phyloP scores from a whole-genome alignment of 2,797 vertebrate species.

The Periophthalmus magnuspinnatus region DNA sequence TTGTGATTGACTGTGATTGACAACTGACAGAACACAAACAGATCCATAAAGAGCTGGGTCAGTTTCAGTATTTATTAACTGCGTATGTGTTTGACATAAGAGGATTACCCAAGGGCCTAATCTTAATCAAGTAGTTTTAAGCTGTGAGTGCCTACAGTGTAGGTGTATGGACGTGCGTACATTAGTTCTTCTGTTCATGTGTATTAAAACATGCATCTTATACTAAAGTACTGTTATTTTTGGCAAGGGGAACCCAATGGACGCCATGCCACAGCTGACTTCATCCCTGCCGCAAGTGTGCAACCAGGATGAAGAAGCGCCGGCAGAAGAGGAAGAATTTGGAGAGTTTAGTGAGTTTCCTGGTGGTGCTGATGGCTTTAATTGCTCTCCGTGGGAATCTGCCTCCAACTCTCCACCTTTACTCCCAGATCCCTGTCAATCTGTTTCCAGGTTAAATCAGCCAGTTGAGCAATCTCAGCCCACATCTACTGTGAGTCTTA shows the following conservation, averaged over 20 bases:
- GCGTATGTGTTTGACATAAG: slow-evolving; percentile 4
- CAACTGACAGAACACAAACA: slow-evolving; percentile 25
- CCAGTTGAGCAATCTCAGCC: slow-evolving; percentile 58
- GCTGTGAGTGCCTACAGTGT: slow-evolving; percentile 48
- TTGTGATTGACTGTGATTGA: slow-evolving; percentile 7
- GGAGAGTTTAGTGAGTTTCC: slow-evolving; percentile 88
- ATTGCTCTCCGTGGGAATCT: slow-evolving; percentile 70
- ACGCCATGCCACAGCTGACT: slow-evolving; percentile 86
- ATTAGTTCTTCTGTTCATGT: slow-evolving; percentile 25
- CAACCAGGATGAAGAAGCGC: slow-evolving; percentile 80
- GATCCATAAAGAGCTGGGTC: neutral
- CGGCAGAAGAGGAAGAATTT: slow-evolving; percentile 88
- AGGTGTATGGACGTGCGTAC: slow-evolving; percentile 34
- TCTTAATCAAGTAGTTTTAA: slow-evolving; percentile 32
- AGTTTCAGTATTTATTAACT: slow-evolving; percentile 1
- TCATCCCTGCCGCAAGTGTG: slow-evolving; percentile 85
- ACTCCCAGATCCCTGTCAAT: slow-evolving; percentile 74
- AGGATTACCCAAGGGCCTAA: slow-evolving; percentile 16
- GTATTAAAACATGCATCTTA: neutral
- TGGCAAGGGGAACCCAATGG: slow-evolving; percentile 77
- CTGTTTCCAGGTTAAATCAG: slow-evolving; percentile 56
- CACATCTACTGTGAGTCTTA: slow-evolving; percentile 35
- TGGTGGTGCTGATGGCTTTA: slow-evolving; percentile 69
- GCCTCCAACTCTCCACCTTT: slow-evolving; percentile 68
- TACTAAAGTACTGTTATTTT: neutral